phyloP scores from a whole-genome alignment of 2,888 invertebrate genomes.

The Julus scandinavius region DNA sequence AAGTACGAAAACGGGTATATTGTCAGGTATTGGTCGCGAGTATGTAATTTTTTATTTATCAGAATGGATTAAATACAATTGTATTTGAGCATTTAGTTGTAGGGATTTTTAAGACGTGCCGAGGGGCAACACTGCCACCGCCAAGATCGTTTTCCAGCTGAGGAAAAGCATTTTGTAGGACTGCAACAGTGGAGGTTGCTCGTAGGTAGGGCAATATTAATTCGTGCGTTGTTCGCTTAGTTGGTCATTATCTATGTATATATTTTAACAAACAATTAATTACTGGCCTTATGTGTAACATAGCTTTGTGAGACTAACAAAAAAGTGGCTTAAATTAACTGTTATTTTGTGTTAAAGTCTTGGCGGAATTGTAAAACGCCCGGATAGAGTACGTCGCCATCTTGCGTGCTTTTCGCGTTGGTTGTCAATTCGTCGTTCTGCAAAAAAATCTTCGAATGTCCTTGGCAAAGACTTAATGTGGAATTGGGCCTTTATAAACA shows the following conservation, averaged over 20 bases:
- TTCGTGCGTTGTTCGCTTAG: not conserved
- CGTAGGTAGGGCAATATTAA: not conserved
- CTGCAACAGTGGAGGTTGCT: not conserved
- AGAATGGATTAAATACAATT: not conserved
- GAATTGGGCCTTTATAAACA: not conserved
- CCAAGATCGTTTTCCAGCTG: slow-evolving; percentile 56
- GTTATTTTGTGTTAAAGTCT: not conserved
- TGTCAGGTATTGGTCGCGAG: not conserved
- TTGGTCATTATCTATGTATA: not conserved
- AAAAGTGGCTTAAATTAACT: not conserved
- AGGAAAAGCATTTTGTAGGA: slow-evolving; percentile 33
- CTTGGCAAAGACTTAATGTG: not conserved
- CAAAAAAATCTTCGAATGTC: not conserved
- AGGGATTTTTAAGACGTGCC: not conserved
- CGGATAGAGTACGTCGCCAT: not conserved
- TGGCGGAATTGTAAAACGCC: not conserved
- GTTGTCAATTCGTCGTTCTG: not conserved
- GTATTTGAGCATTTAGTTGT: not conserved
- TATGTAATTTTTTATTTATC: not conserved
- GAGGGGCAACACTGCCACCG: slow-evolving; percentile 49
- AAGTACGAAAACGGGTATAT: not conserved
- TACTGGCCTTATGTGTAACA: not conserved
- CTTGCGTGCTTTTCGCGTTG: not conserved
- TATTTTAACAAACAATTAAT: not conserved
- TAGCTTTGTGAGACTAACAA: not conserved